Base-by-base conservation (phyloP, 2,797 vertebrate species). In the Syncerus caffer region DNA sequence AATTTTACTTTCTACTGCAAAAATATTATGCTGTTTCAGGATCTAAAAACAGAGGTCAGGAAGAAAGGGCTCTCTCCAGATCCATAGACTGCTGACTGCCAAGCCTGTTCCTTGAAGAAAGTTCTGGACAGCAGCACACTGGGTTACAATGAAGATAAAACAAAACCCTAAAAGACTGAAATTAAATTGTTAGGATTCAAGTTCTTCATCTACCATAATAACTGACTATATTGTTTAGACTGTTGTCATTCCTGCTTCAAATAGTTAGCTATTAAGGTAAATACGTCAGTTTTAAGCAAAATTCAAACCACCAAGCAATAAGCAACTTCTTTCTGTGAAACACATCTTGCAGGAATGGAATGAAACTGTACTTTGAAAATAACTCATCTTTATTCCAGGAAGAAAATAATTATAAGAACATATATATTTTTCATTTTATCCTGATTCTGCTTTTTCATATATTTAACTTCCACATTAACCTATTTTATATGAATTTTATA, bases 191-290 rank as follows among this genome's bases (percentile, higher is more conserved):
- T 87, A 87, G 45, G 78, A 93, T 50, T 95, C 79, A 42, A 62
- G 34, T 47, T 96, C n/a, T 34, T 45, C 29, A 34, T 51, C n/a
- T 42, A 64, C 15, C 58, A 19, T 9, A 84, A 95, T 95, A 90
- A 74, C 45, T 57, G 58, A 78, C 19, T 80, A 89, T 53, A 89
- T 92, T n/a, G 23, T 96, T 90, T 86, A 93, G 34, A 90, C 50
- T 74, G 79, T 55, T 93, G 29, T 58, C 92, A 89, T 89, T 97
- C 31, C 53, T 96, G 29, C 51, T 89, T 91, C 29, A 95, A 53
- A 92, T 38, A 53, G 12, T 57, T 78, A 55, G 13, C 16, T 47
- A 29, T 86, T 42, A 93, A 92, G 42, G 57, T 86, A 80, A 90
- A 96, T 27, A 67, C 31, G 9, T 16, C 55, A 83, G 38, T 71